Evolutionary conservation across 2,797 vertebrate species (phyloP), one percentile per base, ranked within the genome.

Genomic region (Microctenopoma stevenorrisi): DNA sequence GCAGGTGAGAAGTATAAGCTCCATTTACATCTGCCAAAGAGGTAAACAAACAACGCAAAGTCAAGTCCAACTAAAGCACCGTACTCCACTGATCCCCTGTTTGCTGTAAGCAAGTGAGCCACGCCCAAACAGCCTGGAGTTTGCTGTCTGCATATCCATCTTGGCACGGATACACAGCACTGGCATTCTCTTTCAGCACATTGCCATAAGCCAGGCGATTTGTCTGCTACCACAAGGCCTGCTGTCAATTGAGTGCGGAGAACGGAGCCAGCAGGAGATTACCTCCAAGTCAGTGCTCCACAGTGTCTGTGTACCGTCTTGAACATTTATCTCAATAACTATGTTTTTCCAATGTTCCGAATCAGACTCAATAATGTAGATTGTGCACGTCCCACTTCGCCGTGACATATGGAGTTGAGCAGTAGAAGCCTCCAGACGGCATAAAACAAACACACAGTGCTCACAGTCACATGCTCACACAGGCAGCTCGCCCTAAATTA

Each of bases 211-310:
- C 88, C 81, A 53, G 72, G 81, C 77, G 77, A 92, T 94, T 92
- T 93, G 92, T 94, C 90, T 91, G 85, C 91, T 82, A 86, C 88
- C 88, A 90, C 91, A 89, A 92, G 91, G 90, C 90, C 88, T 85
- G 84, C 88, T 92, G 91, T 94, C 91, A 89, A 85, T 89, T 79
- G 82, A 83, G 63, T 54, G 13, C 63, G 26, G 87, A 91, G 91
- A 91, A 91, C 89, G 84, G 87, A 91, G 88, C 86, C 90, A 86
- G 85, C 72, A 78, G 80, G 75, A 91, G 90, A 93, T 93, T 91
- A 93, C 85, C 88, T 92, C 77, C 79, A 83, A 79, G 83, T 81
- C 81, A 43, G 60, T 26, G 76, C 77, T 76, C 58, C 76, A 86
- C 68, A 3, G 65, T 64, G 82, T 88, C 83, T 78, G 73, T 60